phyloP scores from a whole-genome alignment of 37 sponge, comb jelly and placozoan genomes.

The Chondrilla cf. caribensis region DNA sequence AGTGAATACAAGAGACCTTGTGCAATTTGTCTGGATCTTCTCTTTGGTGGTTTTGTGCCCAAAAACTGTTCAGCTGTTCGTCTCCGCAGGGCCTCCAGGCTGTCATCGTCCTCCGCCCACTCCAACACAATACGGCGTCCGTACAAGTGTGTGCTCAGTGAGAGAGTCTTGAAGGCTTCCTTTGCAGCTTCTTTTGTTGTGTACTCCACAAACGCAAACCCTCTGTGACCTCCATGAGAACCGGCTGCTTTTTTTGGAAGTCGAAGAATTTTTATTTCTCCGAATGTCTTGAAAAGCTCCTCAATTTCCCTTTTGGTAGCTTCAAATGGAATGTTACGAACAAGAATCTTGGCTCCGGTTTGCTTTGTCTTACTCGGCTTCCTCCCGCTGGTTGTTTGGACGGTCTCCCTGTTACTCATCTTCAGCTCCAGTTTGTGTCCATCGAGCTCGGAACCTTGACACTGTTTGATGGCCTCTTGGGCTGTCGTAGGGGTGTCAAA shows the following conservation, averaged over 20 bases:
- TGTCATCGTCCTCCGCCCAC: conserved; percentile 93
- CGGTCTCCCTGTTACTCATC: conserved; percentile 43
- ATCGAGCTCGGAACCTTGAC: conserved; percentile 69
- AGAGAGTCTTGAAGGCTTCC: conserved; percentile 79
- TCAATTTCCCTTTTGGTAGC: conserved; percentile 77
- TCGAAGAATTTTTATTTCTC: conserved; percentile 83
- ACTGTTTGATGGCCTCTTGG: conserved; percentile 71
- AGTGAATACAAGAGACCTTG: background rate
- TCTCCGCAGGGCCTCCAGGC: conserved; percentile 71
- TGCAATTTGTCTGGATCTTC: conserved; percentile 17
- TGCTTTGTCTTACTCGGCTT: conserved; percentile 31
- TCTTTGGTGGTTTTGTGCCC: conserved; percentile 12
- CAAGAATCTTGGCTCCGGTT: conserved; percentile 69
- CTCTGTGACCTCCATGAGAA: conserved; percentile 63
- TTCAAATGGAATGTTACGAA: conserved; percentile 95
- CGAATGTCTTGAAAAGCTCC: conserved; percentile 85
- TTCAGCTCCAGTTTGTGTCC: conserved; percentile 90
- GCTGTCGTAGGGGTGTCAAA: conserved; percentile 53
- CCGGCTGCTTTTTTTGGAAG: conserved; percentile 82
- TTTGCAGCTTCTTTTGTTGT: conserved; percentile 80
- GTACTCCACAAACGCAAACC: conserved; percentile 96
- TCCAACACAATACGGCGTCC: conserved; percentile 93
- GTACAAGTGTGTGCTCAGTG: conserved; percentile 92
- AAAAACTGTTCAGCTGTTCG: conserved; percentile 84
- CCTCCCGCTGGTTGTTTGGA: background rate